phyloP scores from a whole-genome alignment of 1,140 invertebrate species.

The Drosophila nasuta region DNA sequence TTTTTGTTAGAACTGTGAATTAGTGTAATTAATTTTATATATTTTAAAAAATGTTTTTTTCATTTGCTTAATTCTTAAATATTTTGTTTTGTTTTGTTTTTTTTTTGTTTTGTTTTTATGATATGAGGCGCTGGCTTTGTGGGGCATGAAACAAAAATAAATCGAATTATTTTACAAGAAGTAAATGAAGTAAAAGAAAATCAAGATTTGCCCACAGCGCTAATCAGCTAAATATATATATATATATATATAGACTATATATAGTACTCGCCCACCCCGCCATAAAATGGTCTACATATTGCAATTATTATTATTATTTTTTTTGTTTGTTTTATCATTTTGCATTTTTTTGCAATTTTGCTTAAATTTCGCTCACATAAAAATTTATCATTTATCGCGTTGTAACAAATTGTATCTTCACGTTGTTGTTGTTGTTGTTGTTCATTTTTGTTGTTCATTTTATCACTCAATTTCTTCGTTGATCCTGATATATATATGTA shows the following conservation, averaged over 20 bases:
- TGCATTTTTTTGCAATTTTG: background rate
- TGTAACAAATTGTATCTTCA: conserved; percentile 29
- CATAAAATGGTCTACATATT: conserved; percentile 66
- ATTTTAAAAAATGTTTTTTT: conserved; percentile 22
- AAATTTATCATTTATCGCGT: conserved; percentile 31
- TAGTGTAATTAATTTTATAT: conserved; percentile 32
- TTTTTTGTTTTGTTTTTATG: conserved; percentile 24
- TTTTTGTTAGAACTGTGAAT: conserved; percentile 25
- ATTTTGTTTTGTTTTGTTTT: conserved; percentile 6
- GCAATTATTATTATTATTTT: conserved; percentile 31
- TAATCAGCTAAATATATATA: conserved; percentile 15
- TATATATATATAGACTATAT: conserved; percentile 13
- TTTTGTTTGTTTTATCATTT: conserved; percentile 4
- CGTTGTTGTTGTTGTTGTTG: conserved; percentile 18
- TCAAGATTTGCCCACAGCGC: background rate
- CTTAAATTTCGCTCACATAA: conserved; percentile 27
- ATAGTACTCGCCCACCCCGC: background rate
- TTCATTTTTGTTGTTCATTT: conserved; percentile 52
- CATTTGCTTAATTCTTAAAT: too few species aligned
- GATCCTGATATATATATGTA: conserved; percentile 76
- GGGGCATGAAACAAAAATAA: background rate
- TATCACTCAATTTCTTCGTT: conserved; percentile 84
- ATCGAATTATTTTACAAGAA: conserved; percentile 26
- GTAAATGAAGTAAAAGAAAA: conserved; percentile 7
- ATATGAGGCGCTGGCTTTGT: conserved; percentile 45